A percentile compares a stretch with the other conserved stretches of the same genome.
Conservation (phyloP, 2,113 vertebrate genomes). For the Gobius niger region DNA sequence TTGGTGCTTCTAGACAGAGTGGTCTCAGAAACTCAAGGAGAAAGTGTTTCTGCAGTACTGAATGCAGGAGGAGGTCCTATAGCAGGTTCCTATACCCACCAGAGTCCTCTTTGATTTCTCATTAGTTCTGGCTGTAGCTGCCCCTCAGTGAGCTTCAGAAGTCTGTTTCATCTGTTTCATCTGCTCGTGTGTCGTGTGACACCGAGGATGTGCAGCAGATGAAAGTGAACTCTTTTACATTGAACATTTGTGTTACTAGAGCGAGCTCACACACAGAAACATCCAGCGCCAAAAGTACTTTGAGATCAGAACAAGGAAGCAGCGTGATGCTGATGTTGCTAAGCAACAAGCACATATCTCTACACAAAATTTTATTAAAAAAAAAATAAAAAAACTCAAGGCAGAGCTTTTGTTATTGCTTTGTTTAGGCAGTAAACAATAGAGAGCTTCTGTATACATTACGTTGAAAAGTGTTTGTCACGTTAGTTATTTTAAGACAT, state of each 20-base stretch:
- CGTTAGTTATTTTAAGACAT: neutral
- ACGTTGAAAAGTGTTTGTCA: neutral
- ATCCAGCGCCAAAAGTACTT: conserved; percentile 19
- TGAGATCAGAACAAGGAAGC: conserved; percentile 33
- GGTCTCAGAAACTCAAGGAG: too few species aligned
- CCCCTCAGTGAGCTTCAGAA: conserved; percentile 1
- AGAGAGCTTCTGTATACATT: too few species aligned
- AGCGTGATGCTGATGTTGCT: conserved; percentile 42
- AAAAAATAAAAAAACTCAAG: conserved; percentile 1
- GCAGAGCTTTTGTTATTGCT: conserved; percentile 30
- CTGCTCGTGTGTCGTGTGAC: neutral
- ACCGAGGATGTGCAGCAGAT: conserved; percentile 4
- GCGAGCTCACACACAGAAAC: conserved; percentile 13
- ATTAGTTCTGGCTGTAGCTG: neutral
- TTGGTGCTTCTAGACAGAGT: too few species aligned
- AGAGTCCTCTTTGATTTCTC: neutral
- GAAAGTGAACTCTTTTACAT: conserved; percentile 3
- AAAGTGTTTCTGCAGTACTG: neutral
- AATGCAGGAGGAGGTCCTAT: neutral
- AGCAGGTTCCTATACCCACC: neutral
- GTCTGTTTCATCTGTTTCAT: conserved; percentile 1
- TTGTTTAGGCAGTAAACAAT: neutral
- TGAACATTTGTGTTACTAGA: conserved; percentile 5
- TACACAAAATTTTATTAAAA: conserved; percentile 36
- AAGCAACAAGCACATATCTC: conserved; percentile 35